These are phyloP conservation scores for Metopia argyrocephala DNA, from an alignment of 2,888 invertebrate genomes.

Conservation along the genomic window DNA sequence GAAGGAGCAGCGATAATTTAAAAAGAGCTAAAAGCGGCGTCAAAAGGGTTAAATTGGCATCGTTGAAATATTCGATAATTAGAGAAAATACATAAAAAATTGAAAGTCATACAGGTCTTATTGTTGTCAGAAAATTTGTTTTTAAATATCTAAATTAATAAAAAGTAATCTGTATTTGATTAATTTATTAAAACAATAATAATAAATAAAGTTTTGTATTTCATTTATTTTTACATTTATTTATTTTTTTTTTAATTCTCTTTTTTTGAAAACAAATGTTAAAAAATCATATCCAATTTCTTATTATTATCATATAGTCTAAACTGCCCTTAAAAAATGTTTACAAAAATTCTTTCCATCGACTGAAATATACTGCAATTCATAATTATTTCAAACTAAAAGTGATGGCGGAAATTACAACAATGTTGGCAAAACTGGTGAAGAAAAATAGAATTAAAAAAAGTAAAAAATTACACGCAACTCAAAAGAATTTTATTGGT, in stretches of 20 bases:
- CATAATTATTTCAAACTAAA: slow-evolving; percentile 12
- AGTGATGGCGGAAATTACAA: slow-evolving; percentile 61
- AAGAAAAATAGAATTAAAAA: slow-evolving; percentile 23
- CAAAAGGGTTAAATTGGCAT: no score
- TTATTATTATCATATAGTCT: background rate
- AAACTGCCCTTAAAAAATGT: background rate
- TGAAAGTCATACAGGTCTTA: no score
- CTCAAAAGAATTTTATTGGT: background rate
- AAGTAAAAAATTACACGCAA: slow-evolving; percentile 75
- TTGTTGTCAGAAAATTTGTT: no score
- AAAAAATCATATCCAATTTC: background rate
- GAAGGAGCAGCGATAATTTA: no score
- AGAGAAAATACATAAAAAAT: no score
- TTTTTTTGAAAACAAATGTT: background rate
- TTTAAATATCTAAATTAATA: no score
- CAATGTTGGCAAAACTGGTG: slow-evolving; percentile 39
- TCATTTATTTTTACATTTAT: no score
- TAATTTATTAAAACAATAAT: no score
- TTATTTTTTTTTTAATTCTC: background rate
- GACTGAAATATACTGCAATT: slow-evolving; percentile 6
- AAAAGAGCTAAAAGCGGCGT: no score
- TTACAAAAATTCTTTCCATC: slow-evolving; percentile 25
- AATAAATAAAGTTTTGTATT: no score
- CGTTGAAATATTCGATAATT: no score
- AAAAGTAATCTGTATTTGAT: no score